phyloP scores from a whole-genome alignment of 64 coral and sea anemone genomes.

The Exaiptasia diaphana region DNA sequence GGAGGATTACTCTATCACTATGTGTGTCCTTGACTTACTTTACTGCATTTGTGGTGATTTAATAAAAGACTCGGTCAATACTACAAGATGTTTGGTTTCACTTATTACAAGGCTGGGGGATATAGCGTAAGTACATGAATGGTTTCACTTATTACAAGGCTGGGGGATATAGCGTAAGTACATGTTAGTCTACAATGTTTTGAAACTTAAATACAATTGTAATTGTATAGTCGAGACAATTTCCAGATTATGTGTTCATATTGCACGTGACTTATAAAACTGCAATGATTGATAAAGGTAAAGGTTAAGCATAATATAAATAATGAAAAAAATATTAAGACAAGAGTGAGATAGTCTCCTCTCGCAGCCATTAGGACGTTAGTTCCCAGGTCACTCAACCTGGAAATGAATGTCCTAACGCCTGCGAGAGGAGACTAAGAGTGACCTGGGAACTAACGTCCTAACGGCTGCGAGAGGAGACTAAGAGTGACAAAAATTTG shows the following conservation, averaged over 20 bases:
- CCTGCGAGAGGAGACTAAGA: neutral
- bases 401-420: neutral
- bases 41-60: conserved; percentile 44
- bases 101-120: conserved; percentile 17
- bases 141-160: neutral
- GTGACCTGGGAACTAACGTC: neutral
- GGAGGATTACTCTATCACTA: neutral
- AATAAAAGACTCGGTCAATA: conserved; percentile 31
- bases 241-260: neutral
- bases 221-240: neutral
- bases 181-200: neutral
- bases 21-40: conserved; percentile 4
- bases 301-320: neutral
- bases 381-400: neutral
- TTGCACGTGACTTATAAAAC: neutral
- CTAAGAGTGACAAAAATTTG: neutral
- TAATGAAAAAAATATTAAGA: too few species aligned
- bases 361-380: neutral
- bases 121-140: conserved; percentile 17
- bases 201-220: neutral
- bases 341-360: too few species aligned
- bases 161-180: neutral
- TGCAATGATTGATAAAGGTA: neutral
- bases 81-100: conserved; percentile 29
- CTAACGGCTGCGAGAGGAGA: neutral